These are phyloP conservation scores for Drosophila tani DNA, from an alignment of 1,140 invertebrate genomes.

Conservation along the genomic window DNA sequence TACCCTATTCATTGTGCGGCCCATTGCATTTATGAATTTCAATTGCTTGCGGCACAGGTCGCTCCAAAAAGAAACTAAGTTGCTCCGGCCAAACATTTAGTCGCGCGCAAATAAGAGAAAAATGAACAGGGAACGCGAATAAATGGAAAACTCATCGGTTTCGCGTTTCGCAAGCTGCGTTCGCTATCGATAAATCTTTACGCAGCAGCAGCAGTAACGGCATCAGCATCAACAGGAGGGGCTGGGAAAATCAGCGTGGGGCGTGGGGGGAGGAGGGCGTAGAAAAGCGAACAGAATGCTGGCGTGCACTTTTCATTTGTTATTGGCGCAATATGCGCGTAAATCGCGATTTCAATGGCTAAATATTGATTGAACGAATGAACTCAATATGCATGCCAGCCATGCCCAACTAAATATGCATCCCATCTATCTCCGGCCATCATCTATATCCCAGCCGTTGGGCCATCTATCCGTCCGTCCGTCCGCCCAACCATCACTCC, in stretches of 20 bases:
- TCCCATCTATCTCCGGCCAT: conserved; percentile 53
- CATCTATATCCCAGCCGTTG: conserved; percentile 39
- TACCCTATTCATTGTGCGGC: conserved; percentile 2
- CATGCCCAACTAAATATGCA: conserved; percentile 43
- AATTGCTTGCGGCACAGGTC: conserved; percentile 31
- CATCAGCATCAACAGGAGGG: neutral
- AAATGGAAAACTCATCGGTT: conserved; percentile 51
- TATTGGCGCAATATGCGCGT: conserved; percentile 81
- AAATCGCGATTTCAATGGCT: conserved; percentile 81
- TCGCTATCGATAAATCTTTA: conserved; percentile 67
- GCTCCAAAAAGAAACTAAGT: conserved; percentile 15
- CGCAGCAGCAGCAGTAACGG: conserved; percentile 6
- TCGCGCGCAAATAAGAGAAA: conserved; percentile 26
- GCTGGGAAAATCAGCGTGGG: neutral
- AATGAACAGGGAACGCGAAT: conserved; percentile 37
- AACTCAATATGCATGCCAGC: conserved; percentile 71
- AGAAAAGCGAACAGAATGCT: conserved; percentile 35
- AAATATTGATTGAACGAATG: conserved; percentile 82
- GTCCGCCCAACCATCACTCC: conserved; percentile 16
- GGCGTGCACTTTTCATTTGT: conserved; percentile 77
- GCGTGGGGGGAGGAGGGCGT: neutral
- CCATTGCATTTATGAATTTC: conserved; percentile 42
- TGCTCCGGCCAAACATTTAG: conserved; percentile 21
- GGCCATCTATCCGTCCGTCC: conserved; percentile 25
- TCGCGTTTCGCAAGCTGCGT: conserved; percentile 58